Conservation (phyloP, 2,888 invertebrate species). For the Autographa pulchrina region DNA sequence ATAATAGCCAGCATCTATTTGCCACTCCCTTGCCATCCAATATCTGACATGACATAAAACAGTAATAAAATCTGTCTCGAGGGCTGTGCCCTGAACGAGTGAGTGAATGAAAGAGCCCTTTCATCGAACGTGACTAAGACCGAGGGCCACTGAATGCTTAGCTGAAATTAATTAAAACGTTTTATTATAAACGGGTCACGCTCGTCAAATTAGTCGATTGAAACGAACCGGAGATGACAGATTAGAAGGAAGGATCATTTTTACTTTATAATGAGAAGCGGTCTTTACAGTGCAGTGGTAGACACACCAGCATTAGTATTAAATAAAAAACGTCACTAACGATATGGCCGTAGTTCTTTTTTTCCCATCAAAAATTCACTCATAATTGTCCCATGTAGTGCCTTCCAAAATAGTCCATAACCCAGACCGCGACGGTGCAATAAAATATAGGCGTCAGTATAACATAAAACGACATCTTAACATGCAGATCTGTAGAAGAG, state of each 20-base stretch:
- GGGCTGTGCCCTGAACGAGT: conserved; percentile 61
- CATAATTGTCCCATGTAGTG: too few relatives aligned
- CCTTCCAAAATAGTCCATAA: too few relatives aligned
- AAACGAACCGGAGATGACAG: conserved; percentile 33
- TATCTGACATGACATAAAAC: conserved; percentile 61
- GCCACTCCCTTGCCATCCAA: conserved; percentile 9
- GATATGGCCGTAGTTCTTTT: too few relatives aligned
- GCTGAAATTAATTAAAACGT: conserved; percentile 55
- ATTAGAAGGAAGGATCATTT: conserved; percentile 10
- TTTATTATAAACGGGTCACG: conserved; percentile 34
- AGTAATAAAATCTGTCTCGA: conserved; percentile 57
- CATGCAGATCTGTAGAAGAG: too few relatives aligned
- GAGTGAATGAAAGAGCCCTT: conserved; percentile 61
- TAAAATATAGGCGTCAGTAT: too few relatives aligned
- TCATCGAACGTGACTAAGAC: conserved; percentile 63
- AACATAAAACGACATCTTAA: too few relatives aligned
- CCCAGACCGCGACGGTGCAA: too few relatives aligned
- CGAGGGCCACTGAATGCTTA: conserved; percentile 50
- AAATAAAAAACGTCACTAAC: too few relatives aligned
- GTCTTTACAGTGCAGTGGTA: neutral
- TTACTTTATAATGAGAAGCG: conserved; percentile 7
- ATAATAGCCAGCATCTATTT: conserved; percentile 7
- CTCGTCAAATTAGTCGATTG: conserved; percentile 49
- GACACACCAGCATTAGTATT: neutral
- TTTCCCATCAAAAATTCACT: too few relatives aligned